These are phyloP conservation scores for Glossosoma conforme DNA, from an alignment of 1,140 invertebrate species.

Conservation along the genomic window DNA sequence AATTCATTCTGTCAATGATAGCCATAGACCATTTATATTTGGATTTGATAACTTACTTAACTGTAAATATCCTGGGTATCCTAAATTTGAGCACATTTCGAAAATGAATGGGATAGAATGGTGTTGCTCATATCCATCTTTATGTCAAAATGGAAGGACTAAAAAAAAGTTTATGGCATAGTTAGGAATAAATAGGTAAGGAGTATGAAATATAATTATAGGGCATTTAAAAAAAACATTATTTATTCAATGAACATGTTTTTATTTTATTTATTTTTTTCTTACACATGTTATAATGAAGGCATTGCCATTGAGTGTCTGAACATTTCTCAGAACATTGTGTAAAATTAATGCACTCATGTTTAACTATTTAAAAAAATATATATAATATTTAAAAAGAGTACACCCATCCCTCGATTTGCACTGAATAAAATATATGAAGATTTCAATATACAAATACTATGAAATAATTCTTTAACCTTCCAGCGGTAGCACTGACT, in stretches of 20 bases:
- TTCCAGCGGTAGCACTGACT: neutral
- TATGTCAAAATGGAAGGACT: too few species aligned
- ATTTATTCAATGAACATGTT: slow-evolving; percentile 20
- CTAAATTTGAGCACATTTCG: too few species aligned
- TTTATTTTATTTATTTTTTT: slow-evolving; percentile 23
- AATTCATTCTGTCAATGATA: too few species aligned
- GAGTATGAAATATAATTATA: too few species aligned
- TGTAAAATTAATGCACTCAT: slow-evolving; percentile 16
- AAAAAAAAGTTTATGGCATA: too few species aligned
- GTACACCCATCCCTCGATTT: neutral
- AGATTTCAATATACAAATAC: slow-evolving; percentile 6
- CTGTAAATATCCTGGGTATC: too few species aligned
- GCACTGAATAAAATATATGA: slow-evolving; percentile 4
- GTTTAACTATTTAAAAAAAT: slow-evolving; percentile 13
- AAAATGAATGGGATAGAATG: too few species aligned
- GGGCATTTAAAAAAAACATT: neutral
- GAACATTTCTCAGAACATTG: slow-evolving; percentile 13
- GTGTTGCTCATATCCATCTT: too few species aligned
- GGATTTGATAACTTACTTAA: too few species aligned
- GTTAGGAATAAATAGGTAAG: too few species aligned
- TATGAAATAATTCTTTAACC: neutral
- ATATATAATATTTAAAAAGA: neutral
- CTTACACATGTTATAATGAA: slow-evolving; percentile 21
- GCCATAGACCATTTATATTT: too few species aligned
- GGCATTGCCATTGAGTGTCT: slow-evolving; percentile 19